phyloP scores from a whole-genome alignment of 2,797 vertebrate genomes.

The Cichlasoma orientale region DNA sequence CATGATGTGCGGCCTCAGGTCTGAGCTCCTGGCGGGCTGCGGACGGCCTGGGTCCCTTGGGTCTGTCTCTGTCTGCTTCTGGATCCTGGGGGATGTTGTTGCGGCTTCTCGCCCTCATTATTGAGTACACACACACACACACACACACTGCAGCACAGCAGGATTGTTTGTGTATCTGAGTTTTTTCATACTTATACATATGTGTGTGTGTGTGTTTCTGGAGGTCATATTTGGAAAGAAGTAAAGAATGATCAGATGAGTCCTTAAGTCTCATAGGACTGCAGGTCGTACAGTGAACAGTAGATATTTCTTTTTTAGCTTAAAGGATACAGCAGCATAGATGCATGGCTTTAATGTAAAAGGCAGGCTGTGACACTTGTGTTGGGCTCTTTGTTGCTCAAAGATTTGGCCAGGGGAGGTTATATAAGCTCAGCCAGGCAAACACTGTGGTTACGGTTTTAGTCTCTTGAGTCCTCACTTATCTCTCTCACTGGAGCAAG shows the following conservation, averaged over 20 bases:
- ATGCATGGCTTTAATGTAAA: conserved; percentile 32
- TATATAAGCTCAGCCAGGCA: conserved; percentile 16
- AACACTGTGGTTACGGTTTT: conserved; percentile 22
- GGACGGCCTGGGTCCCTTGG: too few species aligned
- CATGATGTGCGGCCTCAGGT: too few species aligned
- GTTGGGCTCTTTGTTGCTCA: conserved; percentile 33
- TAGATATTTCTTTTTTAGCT: conserved; percentile 15
- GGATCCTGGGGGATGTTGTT: too few species aligned
- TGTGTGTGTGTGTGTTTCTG: neutral
- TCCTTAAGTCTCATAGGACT: conserved; percentile 21
- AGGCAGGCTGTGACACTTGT: conserved; percentile 21
- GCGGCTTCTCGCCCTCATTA: too few species aligned
- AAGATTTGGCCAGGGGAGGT: neutral
- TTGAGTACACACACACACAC: too few species aligned
- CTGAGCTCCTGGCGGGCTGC: too few species aligned
- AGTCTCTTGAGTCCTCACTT: conserved; percentile 33
- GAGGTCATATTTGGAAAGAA: conserved; percentile 19
- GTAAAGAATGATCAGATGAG: neutral
- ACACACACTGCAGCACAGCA: too few species aligned
- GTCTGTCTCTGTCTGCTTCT: too few species aligned
- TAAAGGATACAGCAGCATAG: conserved; percentile 29
- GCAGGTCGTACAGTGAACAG: conserved; percentile 35
- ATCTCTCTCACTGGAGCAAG: conserved; percentile 19
- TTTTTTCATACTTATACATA: neutral
- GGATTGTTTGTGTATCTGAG: too few species aligned